Evolutionary conservation across 2,113 vertebrate genomes (phyloP).

Genomic region (Mola mola): DNA sequence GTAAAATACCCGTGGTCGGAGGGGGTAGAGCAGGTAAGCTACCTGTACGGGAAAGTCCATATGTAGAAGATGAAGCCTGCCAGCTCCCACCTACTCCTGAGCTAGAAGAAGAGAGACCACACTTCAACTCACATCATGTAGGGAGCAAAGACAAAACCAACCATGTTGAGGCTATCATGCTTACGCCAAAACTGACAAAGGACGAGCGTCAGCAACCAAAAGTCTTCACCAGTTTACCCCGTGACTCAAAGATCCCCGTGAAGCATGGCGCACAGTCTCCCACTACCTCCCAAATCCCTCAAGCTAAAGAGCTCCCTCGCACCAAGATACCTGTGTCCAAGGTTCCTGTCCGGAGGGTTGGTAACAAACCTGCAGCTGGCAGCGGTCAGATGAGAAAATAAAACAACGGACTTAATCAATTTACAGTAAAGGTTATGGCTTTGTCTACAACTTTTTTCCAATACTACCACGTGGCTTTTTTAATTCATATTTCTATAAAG

Average conservation of each 20-base stretch:
- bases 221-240: slow-evolving; percentile 78
- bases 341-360: slow-evolving; percentile 89
- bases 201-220: slow-evolving; percentile 72
- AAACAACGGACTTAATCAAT: slow-evolving; percentile 43
- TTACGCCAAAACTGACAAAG: slow-evolving; percentile 78
- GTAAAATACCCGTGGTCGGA: slow-evolving; percentile 81
- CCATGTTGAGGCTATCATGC: slow-evolving; percentile 61
- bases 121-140: slow-evolving; percentile 82
- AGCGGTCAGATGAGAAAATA: slow-evolving; percentile 65
- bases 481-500: slow-evolving; percentile 41
- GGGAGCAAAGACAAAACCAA: slow-evolving; percentile 85
- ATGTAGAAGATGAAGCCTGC: slow-evolving; percentile 83
- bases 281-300: slow-evolving; percentile 79
- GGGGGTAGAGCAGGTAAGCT: slow-evolving; percentile 73
- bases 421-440: slow-evolving; percentile 23
- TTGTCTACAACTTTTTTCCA: slow-evolving; percentile 26
- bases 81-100: slow-evolving; percentile 87
- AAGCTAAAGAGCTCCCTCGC: slow-evolving; percentile 87
- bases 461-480: slow-evolving; percentile 22
- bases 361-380: slow-evolving; percentile 83
- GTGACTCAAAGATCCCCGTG: slow-evolving; percentile 95
- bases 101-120: slow-evolving; percentile 81
- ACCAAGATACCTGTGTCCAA: slow-evolving; percentile 97
- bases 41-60: slow-evolving; percentile 82
- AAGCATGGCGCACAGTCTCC: slow-evolving; percentile 85